These are phyloP conservation scores for Portunus trituberculatus DNA, from an alignment of 1,140 invertebrate species.

Conservation along the genomic window DNA sequence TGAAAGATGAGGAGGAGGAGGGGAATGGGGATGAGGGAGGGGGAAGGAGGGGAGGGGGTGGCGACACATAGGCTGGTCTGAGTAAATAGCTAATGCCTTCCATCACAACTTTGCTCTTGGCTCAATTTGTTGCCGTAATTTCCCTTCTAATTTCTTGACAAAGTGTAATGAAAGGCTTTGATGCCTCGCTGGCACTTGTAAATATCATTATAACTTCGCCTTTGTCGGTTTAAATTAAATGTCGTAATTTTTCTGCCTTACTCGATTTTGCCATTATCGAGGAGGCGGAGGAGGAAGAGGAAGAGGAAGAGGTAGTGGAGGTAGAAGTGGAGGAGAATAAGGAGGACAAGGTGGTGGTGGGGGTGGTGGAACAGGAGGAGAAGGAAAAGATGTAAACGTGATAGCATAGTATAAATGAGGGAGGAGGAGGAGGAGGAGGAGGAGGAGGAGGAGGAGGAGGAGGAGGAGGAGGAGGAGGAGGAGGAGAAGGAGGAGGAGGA, in stretches of 20 bases:
- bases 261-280: conserved; percentile 69
- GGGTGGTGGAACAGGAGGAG: not conserved
- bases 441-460: not conserved
- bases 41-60: no score
- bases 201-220: conserved; percentile 74
- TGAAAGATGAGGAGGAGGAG: not conserved
- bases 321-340: not conserved
- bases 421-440: conserved; percentile 24
- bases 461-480: not conserved
- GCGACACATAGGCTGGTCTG: not conserved
- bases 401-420: not conserved
- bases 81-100: conserved; percentile 64
- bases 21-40: not conserved
- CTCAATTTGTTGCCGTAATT: conserved; percentile 74
- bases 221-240: conserved; percentile 75
- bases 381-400: not conserved
- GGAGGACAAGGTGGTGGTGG: not conserved
- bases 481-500: not conserved
- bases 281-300: not conserved
- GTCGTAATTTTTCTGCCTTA: conserved; percentile 71
- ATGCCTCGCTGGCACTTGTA: conserved; percentile 69
- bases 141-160: conserved; percentile 74
- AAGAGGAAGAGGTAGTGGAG: not conserved
- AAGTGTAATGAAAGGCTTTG: conserved; percentile 75
- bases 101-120: conserved; percentile 65